Conservation (phyloP, 1,140 invertebrate genomes). For the Leguminivora glycinivorella region DNA sequence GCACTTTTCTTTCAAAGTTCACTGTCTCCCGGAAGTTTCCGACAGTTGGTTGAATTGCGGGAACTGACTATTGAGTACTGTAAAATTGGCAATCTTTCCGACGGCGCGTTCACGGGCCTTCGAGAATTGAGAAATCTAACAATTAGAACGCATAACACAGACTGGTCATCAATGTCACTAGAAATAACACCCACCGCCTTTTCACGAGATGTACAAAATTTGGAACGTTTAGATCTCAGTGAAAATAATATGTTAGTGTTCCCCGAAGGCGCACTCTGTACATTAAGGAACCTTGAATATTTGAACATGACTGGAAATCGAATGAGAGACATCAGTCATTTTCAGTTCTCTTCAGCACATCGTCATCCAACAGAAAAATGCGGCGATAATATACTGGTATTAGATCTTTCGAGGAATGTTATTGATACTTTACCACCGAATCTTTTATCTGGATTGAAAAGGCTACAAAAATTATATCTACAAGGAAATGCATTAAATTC, state of each 20-base stretch:
- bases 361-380: constrained; percentile 83
- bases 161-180: constrained; percentile 91
- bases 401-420: constrained; percentile 91
- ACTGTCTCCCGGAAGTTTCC: constrained; percentile 90
- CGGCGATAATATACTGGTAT: constrained; percentile 84
- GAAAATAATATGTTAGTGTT: constrained; percentile 93
- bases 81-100: constrained; percentile 92
- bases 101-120: constrained; percentile 89
- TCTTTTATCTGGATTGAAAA: constrained; percentile 85
- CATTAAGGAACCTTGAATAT: constrained; percentile 86
- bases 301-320: constrained; percentile 91
- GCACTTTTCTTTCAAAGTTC: constrained; percentile 92
- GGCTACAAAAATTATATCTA: constrained; percentile 83
- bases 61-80: constrained; percentile 94
- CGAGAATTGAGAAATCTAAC: constrained; percentile 90
- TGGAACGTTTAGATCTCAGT: constrained; percentile 90
- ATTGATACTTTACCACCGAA: constrained; percentile 88
- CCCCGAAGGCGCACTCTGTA: constrained; percentile 90
- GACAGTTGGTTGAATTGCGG: constrained; percentile 88
- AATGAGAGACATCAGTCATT: constrained; percentile 87
- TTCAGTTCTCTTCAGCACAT: constrained; percentile 85
- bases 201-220: constrained; percentile 84
- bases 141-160: constrained; percentile 92
- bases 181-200: constrained; percentile 88
- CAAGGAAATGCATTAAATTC: constrained; percentile 86